A percentile compares a stretch with the other conserved stretches of the same genome.
These are phyloP conservation scores for Dryobotodes eremita DNA, from an alignment of 2,888 invertebrate species.

Conservation along the genomic window DNA sequence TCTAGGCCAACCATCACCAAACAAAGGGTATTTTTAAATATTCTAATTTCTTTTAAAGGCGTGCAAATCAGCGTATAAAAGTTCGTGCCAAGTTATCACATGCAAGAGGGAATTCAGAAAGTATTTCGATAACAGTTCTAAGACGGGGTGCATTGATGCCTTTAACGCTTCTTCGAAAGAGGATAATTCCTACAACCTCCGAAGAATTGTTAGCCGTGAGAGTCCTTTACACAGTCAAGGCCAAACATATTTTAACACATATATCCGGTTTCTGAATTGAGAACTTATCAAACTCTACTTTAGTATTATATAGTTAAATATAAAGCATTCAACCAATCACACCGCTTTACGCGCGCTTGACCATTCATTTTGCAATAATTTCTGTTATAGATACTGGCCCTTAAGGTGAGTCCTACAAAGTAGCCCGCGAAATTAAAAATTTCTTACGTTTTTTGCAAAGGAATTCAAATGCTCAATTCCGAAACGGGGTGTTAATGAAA, in stretches of 20 bases:
- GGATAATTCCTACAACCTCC: neutral
- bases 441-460: too few species aligned
- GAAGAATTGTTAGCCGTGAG: slow-evolving; percentile 1
- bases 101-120: slow-evolving; percentile 69
- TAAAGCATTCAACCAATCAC: too few species aligned
- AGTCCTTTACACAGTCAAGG: neutral
- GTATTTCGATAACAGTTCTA: slow-evolving; percentile 63
- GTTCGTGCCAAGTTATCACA: slow-evolving; percentile 61
- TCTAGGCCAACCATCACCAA: neutral
- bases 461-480: too few species aligned
- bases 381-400: too few species aligned
- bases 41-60: slow-evolving; percentile 68
- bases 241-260: neutral
- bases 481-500: too few species aligned
- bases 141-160: slow-evolving; percentile 68
- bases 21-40: neutral
- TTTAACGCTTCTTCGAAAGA: slow-evolving; percentile 47
- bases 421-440: neutral
- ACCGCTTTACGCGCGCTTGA: too few species aligned
- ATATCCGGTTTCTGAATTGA: neutral
- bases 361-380: too few species aligned
- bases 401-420: neutral
- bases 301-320: too few species aligned
- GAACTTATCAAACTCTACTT: neutral
- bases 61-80: slow-evolving; percentile 63